Conservation (phyloP, 1,140 invertebrate genomes). For the Vollenhovia emeryi region DNA sequence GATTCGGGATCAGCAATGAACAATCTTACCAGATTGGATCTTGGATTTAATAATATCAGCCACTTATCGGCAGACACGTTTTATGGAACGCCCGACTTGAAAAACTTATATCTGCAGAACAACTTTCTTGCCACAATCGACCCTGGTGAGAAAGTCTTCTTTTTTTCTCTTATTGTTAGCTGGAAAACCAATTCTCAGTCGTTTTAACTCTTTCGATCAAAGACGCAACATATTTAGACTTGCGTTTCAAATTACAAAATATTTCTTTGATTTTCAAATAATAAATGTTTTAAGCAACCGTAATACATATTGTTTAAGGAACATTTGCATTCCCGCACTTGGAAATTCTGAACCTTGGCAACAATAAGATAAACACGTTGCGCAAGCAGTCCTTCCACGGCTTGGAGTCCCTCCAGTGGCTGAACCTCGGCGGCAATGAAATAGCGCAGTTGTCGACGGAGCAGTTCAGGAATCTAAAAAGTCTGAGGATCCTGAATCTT, state of each 20-base stretch:
- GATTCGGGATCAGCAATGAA: conserved; percentile 74
- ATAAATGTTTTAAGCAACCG: background rate
- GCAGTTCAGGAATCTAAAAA: conserved; percentile 92
- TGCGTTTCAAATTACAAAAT: background rate
- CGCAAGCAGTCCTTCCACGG: conserved; percentile 91
- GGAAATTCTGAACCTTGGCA: conserved; percentile 90
- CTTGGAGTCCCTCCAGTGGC: conserved; percentile 89
- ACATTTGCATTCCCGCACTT: conserved; percentile 86
- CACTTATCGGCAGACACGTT: conserved; percentile 89
- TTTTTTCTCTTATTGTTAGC: background rate
- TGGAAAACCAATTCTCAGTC: background rate
- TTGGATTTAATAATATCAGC: conserved; percentile 92
- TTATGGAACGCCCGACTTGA: conserved; percentile 88
- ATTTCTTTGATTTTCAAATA: background rate
- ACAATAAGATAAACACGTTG: conserved; percentile 91
- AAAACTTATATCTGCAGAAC: conserved; percentile 88
- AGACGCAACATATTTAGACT: background rate
- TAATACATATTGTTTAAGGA: conserved; percentile 66
- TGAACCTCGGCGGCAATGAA: conserved; percentile 92
- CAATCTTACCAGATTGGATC: conserved; percentile 87
- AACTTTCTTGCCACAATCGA: conserved; percentile 87
- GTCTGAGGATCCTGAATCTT: conserved; percentile 91
- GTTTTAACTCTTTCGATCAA: background rate
- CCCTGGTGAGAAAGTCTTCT: conserved; percentile 73
- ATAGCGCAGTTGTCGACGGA: conserved; percentile 92